Evolutionary conservation across 2,113 vertebrate species (phyloP).

Genomic region (Paraplagusia blochii): DNA sequence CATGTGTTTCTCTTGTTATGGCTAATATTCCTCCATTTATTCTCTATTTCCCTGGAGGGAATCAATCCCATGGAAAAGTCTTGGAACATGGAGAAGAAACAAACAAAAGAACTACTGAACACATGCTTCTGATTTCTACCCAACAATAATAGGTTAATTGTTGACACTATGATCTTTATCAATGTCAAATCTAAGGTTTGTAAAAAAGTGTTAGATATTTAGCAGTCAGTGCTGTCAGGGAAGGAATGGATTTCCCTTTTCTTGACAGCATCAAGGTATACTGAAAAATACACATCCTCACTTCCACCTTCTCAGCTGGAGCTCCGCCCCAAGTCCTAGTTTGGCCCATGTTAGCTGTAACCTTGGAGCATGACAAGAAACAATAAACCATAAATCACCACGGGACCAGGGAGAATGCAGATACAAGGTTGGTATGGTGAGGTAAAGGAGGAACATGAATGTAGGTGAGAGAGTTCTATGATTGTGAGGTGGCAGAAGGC

Average conservation of each 20-base stretch:
- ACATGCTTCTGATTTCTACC: too few relatives aligned
- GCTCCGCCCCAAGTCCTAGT: conserved; percentile 42
- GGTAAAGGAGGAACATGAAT: conserved; percentile 19
- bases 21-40: conserved; percentile 6
- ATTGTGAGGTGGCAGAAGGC: conserved; percentile 13
- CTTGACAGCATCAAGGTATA: conserved; percentile 46
- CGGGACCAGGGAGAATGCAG: conserved; percentile 45
- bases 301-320: background rate
- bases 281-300: conserved; percentile 29
- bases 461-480: conserved; percentile 1
- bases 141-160: too few relatives aligned
- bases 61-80: conserved; percentile 10
- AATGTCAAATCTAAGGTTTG: too few relatives aligned
- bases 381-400: conserved; percentile 75
- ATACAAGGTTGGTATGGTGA: conserved; percentile 3
- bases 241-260: conserved; percentile 31
- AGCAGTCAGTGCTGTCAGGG: too few relatives aligned
- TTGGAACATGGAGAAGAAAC: too few relatives aligned
- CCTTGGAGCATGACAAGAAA: conserved; percentile 75
- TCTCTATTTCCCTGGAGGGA: background rate
- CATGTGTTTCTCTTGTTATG: conserved; percentile 18
- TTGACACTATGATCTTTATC: too few relatives aligned
- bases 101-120: too few relatives aligned
- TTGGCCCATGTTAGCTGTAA: conserved; percentile 60
- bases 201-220: too few relatives aligned